phyloP scores from a whole-genome alignment of 2,113 vertebrate species.

The Oncorhynchus masou region DNA sequence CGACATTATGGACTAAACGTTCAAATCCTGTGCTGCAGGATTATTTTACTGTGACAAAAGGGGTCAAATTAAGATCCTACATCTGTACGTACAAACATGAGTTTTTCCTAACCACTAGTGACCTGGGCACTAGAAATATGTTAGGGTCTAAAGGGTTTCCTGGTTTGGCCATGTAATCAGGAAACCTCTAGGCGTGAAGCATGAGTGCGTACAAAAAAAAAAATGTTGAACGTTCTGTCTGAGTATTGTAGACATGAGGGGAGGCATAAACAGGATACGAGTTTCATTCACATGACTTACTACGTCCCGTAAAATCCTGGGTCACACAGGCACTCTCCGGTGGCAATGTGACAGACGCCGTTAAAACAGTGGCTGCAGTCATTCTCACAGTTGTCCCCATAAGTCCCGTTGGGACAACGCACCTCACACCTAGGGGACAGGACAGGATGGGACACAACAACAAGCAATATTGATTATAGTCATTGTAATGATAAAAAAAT shows the following conservation, averaged over 20 bases:
- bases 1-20: too few species aligned
- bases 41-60: too few species aligned
- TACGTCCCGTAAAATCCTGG: constrained; percentile 87
- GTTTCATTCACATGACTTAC: constrained; percentile 75
- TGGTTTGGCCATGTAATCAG: too few species aligned
- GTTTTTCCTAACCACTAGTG: too few species aligned
- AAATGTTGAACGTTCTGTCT: too few species aligned
- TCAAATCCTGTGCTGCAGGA: too few species aligned
- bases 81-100: too few species aligned
- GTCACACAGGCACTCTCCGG: constrained; percentile 87
- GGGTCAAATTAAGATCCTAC: too few species aligned
- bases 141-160: too few species aligned
- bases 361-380: constrained; percentile 92
- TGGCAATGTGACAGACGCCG: constrained; percentile 90
- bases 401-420: constrained; percentile 92
- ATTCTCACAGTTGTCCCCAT: constrained; percentile 92
- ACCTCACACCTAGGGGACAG: constrained; percentile 83
- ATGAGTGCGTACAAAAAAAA: too few species aligned
- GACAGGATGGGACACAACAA: constrained; percentile 6
- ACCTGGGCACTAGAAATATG: too few species aligned
- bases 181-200: too few species aligned
- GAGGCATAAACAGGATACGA: constrained; percentile 11
- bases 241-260: background rate
- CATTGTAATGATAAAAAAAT: constrained; percentile 4
- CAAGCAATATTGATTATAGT: constrained; percentile 27